Base-by-base conservation (phyloP, 2,888 invertebrate genomes). In the Leptinotarsa juncta region DNA sequence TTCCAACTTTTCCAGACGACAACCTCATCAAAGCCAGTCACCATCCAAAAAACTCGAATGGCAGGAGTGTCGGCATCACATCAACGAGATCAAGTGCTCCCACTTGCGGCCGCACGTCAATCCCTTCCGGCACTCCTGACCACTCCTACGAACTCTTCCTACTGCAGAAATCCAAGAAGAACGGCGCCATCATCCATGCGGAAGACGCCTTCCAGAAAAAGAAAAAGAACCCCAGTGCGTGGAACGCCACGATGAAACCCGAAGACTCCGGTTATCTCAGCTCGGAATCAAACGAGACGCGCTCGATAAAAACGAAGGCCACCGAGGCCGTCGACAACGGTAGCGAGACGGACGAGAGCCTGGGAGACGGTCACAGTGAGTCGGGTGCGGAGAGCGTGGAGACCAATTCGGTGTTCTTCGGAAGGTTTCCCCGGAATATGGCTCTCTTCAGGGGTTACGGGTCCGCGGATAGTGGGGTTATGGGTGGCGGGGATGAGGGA, bases 311-410 rank as follows among this genome's bases (percentile, higher is more conserved):
- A 50, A 50, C 57, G 12, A 74, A 73, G 62, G 20, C 67, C 1
- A 69, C 65, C 42, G 42, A 42, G 10, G 51, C 71, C n/a, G 26
- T 18, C 77, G 83, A 88, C 86, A 60, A 53, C 18, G 23, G 81
- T 82, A 92, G 94, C 87, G 94, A 92, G 83, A 94, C 94, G 77
- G 95, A 94, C 77, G 95, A 95, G 84, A 94, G 93, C n/a, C 91
- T 93, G 77, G 93, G 93, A 53, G 95, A 95, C 84, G 95, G 94
- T 12, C 91, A 94, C 78, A 95, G 95, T 88, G 96, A 96, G 88
- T 96, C 95, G 32, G 96, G 96, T 1, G 96, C 94, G 4, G 96
- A 96, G 85, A 96, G 95, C 88, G 90, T 95, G 48, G 96, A 95
- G 84, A 96, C 96, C 0, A 95, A 96, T 88, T 96, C 95, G 4